Percentiles rank a stretch among this genome's conserved stretches.
These are phyloP conservation scores for Caenorhabditis sulstoni DNA, from an alignment of 2,888 invertebrate genomes.

Conservation along the genomic window DNA sequence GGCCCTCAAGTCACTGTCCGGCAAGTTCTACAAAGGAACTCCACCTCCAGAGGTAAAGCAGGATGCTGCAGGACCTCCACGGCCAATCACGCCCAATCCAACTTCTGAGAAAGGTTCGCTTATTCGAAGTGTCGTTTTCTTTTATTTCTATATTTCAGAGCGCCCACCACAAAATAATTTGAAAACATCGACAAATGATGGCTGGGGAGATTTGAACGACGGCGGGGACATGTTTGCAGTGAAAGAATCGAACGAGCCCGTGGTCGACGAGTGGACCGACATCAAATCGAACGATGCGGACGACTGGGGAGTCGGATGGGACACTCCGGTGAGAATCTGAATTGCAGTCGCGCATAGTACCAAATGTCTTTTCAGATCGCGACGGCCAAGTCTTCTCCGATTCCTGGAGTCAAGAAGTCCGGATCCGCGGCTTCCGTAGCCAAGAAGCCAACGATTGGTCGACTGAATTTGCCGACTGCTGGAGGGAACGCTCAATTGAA, in stretches of 20 bases:
- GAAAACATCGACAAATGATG: slow-evolving; percentile 56
- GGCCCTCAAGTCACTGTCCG: slow-evolving; percentile 79
- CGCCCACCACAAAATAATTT: not conserved
- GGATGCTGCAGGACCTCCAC: slow-evolving; percentile 10
- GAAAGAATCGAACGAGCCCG: slow-evolving; percentile 22
- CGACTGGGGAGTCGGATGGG: slow-evolving; percentile 64
- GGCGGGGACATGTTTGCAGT: slow-evolving; percentile 64
- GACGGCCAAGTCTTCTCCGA: slow-evolving; percentile 52
- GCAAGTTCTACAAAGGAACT: slow-evolving; percentile 79
- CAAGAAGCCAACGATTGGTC: slow-evolving; percentile 49
- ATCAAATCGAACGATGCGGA: slow-evolving; percentile 46
- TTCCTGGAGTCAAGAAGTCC: slow-evolving; percentile 29
- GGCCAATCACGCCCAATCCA: slow-evolving; percentile 38
- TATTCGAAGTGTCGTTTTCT: not conserved
- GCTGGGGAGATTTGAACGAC: slow-evolving; percentile 71
- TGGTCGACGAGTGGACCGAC: slow-evolving; percentile 54
- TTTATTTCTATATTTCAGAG: not conserved
- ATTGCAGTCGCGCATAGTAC: too few species aligned
- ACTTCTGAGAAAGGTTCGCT: slow-evolving; percentile 26
- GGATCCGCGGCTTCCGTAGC: slow-evolving; percentile 3
- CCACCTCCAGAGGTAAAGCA: slow-evolving; percentile 53
- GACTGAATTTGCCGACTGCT: slow-evolving; percentile 41
- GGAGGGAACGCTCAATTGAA: slow-evolving; percentile 42
- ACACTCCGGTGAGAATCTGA: slow-evolving; percentile 39
- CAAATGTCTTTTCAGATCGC: slow-evolving; percentile 26